These are phyloP conservation scores for Tragelaphus imberbis DNA, from an alignment of 2,113 vertebrate species.

Conservation along the genomic window DNA sequence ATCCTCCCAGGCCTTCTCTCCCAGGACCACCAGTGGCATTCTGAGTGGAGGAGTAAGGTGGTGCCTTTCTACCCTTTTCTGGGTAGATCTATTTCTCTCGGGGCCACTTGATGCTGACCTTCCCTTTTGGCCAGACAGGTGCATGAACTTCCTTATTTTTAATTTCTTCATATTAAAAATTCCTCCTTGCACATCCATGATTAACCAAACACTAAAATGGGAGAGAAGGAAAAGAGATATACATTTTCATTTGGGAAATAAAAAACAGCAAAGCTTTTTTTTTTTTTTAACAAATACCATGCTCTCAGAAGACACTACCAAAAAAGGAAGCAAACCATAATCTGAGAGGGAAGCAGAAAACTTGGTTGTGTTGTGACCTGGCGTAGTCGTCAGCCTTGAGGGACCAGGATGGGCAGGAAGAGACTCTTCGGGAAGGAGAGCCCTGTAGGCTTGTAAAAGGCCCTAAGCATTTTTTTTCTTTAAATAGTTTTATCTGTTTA, in stretches of 20 bases:
- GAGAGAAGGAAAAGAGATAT: background rate
- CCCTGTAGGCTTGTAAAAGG: background rate
- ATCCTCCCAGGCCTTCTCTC: background rate
- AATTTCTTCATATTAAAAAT: background rate
- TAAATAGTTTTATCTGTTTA: background rate
- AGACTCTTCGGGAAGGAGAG: background rate
- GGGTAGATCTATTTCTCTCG: accelerated
- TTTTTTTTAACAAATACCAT: background rate
- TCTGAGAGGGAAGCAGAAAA: background rate
- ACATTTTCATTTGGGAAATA: background rate
- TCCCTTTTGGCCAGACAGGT: background rate
- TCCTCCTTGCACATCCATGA: background rate
- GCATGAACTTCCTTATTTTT: background rate
- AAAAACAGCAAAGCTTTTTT: background rate
- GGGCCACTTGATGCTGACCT: background rate
- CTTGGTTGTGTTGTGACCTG: accelerated
- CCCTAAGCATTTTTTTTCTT: background rate
- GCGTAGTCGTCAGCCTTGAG: accelerated
- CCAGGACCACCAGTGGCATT: background rate
- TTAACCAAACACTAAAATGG: background rate
- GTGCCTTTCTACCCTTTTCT: background rate
- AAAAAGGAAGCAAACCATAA: background rate
- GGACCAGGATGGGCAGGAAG: accelerated
- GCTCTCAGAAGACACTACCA: background rate
- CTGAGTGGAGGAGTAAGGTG: background rate